Evolutionary conservation across 2,113 vertebrate genomes (phyloP).

Genomic region (Colossoma macropomum): DNA sequence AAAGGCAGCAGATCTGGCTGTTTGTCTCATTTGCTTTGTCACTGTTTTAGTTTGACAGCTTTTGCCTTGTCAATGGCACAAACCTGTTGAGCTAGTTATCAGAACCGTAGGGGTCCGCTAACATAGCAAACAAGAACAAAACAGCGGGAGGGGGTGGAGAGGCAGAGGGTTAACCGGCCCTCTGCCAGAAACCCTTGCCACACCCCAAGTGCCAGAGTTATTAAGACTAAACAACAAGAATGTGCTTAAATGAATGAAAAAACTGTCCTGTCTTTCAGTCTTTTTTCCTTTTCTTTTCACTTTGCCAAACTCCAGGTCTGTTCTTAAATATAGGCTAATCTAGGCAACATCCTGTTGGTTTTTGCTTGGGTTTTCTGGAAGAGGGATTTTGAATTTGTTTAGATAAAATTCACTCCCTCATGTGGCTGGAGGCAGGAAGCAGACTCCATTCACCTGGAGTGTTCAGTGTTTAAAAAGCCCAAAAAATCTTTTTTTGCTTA

Average conservation of each 20-base stretch:
- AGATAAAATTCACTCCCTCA: not conserved
- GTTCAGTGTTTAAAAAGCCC: not conserved
- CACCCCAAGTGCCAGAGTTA: slow-evolving; percentile 76
- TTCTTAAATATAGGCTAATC: not conserved
- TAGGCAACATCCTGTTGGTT: not conserved
- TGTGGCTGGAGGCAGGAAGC: too few species aligned
- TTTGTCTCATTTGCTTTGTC: slow-evolving; percentile 36
- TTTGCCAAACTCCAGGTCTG: not conserved
- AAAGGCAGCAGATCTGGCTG: slow-evolving; percentile 4
- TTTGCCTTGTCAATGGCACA: slow-evolving; percentile 59
- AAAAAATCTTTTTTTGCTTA: too few species aligned
- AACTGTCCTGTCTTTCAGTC: slow-evolving; percentile 75
- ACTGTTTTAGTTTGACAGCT: slow-evolving; percentile 59
- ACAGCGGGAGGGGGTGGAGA: slow-evolving; percentile 32
- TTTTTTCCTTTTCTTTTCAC: slow-evolving; percentile 58
- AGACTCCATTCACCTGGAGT: too few species aligned
- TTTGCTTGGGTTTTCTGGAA: not conserved
- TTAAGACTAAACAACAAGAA: slow-evolving; percentile 77
- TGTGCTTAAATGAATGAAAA: slow-evolving; percentile 77
- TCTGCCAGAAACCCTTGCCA: slow-evolving; percentile 73
- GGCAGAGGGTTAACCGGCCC: slow-evolving; percentile 64
- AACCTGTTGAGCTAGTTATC: slow-evolving; percentile 70
- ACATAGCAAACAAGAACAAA: slow-evolving; percentile 65
- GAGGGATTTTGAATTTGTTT: not conserved
- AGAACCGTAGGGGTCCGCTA: slow-evolving; percentile 61